phyloP scores from a whole-genome alignment of 2,113 vertebrate species.

The Gnathonemus longibarbis region DNA sequence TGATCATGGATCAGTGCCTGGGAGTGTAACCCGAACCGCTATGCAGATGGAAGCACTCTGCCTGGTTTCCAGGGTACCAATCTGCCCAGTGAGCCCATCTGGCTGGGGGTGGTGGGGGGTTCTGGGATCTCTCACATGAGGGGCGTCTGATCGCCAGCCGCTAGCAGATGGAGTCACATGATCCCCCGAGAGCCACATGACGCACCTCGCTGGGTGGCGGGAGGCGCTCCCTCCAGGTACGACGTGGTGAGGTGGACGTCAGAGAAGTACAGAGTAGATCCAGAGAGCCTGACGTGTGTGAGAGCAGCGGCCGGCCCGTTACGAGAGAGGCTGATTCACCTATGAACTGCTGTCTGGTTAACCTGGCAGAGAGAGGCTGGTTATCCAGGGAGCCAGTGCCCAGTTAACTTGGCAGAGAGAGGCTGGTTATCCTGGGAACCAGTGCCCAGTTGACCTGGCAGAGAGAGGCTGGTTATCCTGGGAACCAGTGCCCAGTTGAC shows the following conservation, averaged over 20 bases:
- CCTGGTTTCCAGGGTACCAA: neutral
- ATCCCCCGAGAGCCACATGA: neutral
- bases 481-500: neutral
- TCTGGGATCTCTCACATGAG: neutral
- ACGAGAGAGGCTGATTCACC: neutral
- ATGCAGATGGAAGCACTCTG: constrained; percentile 5
- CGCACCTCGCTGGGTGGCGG: neutral
- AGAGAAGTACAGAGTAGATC: neutral
- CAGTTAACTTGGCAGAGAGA: too few relatives aligned
- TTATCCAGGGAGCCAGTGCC: neutral
- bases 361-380: neutral
- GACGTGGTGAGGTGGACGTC: neutral
- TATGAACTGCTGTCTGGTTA: neutral
- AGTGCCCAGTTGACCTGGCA: neutral
- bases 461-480: too few relatives aligned
- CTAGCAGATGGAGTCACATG: neutral
- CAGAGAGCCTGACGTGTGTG: neutral
- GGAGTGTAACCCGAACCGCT: neutral
- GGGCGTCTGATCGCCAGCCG: neutral
- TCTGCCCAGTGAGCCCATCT: neutral
- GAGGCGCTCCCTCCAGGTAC: neutral
- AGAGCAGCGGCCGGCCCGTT: neutral
- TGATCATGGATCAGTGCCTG: constrained; percentile 2
- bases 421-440: too few relatives aligned
- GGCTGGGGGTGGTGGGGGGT: neutral